Conservation (phyloP, 2,888 invertebrate genomes). For the Synergus itoensis region DNA sequence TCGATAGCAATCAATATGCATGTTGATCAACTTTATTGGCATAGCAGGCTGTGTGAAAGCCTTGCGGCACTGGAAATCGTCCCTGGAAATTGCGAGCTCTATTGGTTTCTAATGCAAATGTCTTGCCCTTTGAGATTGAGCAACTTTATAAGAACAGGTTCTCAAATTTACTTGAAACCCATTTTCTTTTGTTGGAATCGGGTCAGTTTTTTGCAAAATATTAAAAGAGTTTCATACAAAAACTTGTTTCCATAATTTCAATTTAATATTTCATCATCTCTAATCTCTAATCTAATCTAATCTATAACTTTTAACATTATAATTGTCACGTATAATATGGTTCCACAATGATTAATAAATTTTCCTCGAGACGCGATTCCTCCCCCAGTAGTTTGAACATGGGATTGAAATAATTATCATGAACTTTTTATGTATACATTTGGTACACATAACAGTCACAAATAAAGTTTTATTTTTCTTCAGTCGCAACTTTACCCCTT, state of each 20-base stretch:
- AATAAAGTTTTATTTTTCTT: too few relatives aligned
- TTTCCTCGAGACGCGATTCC: too few relatives aligned
- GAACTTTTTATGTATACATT: too few relatives aligned
- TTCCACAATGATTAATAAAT: too few relatives aligned
- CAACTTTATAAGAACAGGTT: slow-evolving; percentile 37
- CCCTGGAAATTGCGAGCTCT: slow-evolving; percentile 31
- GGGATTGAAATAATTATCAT: too few relatives aligned
- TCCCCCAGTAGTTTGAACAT: too few relatives aligned
- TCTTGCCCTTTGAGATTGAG: slow-evolving; percentile 39
- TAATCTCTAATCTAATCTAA: not conserved
- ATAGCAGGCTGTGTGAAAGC: slow-evolving; percentile 21
- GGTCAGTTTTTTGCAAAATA: slow-evolving; percentile 1
- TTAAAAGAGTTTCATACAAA: not conserved
- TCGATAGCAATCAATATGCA: slow-evolving; percentile 41
- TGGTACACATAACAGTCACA: too few relatives aligned
- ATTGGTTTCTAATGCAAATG: slow-evolving; percentile 40
- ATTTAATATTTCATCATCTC: not conserved
- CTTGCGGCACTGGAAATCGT: slow-evolving; percentile 34
- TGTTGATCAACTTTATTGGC: slow-evolving; percentile 38
- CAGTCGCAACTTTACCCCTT: not conserved
- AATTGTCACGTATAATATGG: too few relatives aligned
- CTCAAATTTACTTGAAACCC: slow-evolving; percentile 29
- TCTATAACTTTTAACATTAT: too few relatives aligned
- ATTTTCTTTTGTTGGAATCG: slow-evolving; percentile 14
- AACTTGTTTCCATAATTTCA: not conserved